Evolutionary conservation across 2,113 vertebrate genomes (phyloP).

Genomic region (Sinocyclocheilus anshuiensis): DNA sequence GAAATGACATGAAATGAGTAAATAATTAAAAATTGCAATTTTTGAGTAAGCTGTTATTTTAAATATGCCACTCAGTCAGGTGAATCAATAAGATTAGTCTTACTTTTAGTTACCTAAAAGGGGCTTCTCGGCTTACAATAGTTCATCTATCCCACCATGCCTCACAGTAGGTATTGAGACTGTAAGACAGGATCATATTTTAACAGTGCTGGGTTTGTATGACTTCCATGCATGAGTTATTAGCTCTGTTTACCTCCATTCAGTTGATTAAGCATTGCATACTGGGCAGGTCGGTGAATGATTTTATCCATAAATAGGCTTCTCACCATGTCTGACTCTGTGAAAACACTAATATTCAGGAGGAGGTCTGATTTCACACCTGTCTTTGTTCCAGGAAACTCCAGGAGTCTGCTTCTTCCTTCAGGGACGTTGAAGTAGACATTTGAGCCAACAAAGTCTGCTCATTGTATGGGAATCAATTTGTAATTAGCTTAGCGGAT

Average conservation of each 20-base stretch:
- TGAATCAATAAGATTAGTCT: background rate
- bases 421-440: background rate
- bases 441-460: conserved; percentile 21
- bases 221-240: background rate
- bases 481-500: conserved; percentile 37
- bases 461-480: conserved; percentile 44
- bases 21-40: background rate
- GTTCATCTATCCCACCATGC: background rate
- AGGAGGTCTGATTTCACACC: conserved; percentile 25
- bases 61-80: background rate
- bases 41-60: background rate
- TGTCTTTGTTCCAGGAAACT: conserved; percentile 19
- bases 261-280: background rate
- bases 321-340: background rate
- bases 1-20: background rate
- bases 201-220: background rate
- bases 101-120: background rate
- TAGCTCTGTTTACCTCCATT: background rate
- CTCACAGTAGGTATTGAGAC: background rate
- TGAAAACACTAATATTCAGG: background rate
- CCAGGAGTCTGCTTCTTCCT: background rate
- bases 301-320: conserved; percentile 1
- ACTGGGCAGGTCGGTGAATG: background rate
- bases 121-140: conserved; percentile 2
- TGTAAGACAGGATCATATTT: conserved; percentile 1